Evolutionary conservation across 2,113 vertebrate genomes (phyloP).

Genomic region (Asarcornis scutulata): DNA sequence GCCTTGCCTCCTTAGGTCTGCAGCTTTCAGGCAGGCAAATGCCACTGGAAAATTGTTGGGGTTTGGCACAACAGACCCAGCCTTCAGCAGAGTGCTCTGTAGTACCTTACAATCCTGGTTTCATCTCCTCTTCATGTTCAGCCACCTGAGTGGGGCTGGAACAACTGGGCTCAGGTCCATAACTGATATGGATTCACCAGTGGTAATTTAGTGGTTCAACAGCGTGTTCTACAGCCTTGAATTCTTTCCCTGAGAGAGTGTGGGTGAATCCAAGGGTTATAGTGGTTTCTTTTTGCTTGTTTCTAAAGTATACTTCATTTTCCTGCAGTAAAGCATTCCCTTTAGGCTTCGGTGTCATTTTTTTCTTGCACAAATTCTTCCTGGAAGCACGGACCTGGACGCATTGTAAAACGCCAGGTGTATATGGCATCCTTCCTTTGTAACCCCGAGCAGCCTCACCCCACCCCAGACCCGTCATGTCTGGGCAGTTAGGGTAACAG

Average conservation of each 20-base stretch:
- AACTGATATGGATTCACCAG: background rate
- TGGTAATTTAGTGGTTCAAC: background rate
- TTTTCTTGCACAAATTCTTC: background rate
- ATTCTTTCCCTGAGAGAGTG: accelerated
- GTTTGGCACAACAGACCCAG: background rate
- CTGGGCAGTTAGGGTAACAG: background rate
- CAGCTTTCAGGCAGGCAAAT: background rate
- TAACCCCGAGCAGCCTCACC: background rate
- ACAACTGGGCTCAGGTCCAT: background rate
- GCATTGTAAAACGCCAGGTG: background rate
- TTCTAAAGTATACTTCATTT: background rate
- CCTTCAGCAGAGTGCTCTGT: background rate
- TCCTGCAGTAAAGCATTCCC: background rate
- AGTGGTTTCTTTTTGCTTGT: background rate
- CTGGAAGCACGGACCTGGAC: background rate
- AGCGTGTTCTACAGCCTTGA: background rate
- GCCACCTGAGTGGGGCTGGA: background rate
- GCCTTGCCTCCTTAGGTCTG: background rate
- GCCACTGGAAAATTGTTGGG: background rate
- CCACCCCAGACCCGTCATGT: background rate
- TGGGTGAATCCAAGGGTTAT: background rate
- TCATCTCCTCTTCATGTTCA: background rate
- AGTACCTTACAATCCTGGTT: background rate
- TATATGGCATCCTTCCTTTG: background rate
- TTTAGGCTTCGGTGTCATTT: background rate